Conservation (phyloP, 1,140 invertebrate species). For the Eumaeus atala region DNA sequence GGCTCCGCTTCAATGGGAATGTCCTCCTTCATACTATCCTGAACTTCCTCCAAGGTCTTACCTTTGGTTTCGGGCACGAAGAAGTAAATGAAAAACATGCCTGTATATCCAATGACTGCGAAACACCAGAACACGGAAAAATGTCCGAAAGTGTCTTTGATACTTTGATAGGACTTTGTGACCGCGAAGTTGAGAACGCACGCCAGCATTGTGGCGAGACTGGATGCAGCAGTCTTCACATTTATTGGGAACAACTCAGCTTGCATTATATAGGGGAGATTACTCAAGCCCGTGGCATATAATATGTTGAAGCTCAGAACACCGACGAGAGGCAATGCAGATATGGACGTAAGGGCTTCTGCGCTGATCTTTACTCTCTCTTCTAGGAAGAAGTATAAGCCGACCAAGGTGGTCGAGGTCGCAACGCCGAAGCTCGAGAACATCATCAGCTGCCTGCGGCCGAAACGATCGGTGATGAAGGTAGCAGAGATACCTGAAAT, state of each 20-base stretch:
- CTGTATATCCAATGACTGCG: conserved; percentile 70
- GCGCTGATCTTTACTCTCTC: conserved; percentile 41
- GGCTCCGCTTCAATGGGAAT: conserved; percentile 30
- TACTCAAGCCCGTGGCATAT: conserved; percentile 76
- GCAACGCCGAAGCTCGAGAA: conserved; percentile 75
- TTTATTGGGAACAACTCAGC: conserved; percentile 79
- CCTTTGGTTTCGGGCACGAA: conserved; percentile 84
- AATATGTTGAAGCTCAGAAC: conserved; percentile 76
- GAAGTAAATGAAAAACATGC: conserved; percentile 76
- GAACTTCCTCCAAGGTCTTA: conserved; percentile 80
- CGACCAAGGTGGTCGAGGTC: conserved; percentile 69
- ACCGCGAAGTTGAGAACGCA: conserved; percentile 70
- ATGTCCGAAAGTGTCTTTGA: conserved; percentile 72
- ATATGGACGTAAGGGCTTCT: conserved; percentile 47
- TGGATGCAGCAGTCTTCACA: conserved; percentile 75
- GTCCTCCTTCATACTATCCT: conserved; percentile 51
- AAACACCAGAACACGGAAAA: conserved; percentile 76
- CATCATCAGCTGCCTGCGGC: conserved; percentile 81
- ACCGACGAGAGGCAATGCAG: conserved; percentile 73
- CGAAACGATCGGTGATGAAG: conserved; percentile 83
- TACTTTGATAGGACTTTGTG: conserved; percentile 74
- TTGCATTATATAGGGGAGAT: conserved; percentile 77
- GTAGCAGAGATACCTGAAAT: conserved; percentile 77
- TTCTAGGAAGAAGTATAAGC: conserved; percentile 72
- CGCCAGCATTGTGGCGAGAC: conserved; percentile 59